phyloP scores from a whole-genome alignment of 2,113 vertebrate species.

The Phoenicopterus ruber region DNA sequence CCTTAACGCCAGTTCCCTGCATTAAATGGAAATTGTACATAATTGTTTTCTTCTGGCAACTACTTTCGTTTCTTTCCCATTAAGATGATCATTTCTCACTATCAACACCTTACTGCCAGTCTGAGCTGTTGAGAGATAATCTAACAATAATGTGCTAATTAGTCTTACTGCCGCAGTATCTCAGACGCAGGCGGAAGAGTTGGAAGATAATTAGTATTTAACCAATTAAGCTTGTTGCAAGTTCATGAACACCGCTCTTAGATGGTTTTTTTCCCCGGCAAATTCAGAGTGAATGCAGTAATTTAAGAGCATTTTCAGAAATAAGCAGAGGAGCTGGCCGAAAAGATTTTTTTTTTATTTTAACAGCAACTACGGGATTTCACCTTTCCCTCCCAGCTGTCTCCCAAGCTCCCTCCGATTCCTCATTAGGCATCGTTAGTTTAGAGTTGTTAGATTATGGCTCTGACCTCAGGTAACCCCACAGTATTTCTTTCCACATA shows the following conservation, averaged over 20 bases:
- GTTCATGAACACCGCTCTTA: not conserved
- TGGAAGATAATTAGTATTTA: constrained; percentile 43
- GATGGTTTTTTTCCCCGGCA: not conserved
- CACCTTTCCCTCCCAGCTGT: not conserved
- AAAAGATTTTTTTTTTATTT: not conserved
- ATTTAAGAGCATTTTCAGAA: not conserved
- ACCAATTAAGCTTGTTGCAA: constrained; percentile 18
- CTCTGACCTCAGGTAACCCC: not conserved
- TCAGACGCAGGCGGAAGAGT: not conserved
- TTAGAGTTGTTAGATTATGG: not conserved
- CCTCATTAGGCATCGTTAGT: not conserved
- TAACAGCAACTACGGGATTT: not conserved
- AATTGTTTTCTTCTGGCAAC: no score
- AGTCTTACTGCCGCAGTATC: not conserved
- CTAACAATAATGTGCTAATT: constrained; percentile 25
- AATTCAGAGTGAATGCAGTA: not conserved
- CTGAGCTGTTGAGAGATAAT: not conserved
- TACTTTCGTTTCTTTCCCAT: no score
- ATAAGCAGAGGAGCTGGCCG: not conserved
- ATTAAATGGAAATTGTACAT: fast-evolving
- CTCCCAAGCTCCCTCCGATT: not conserved
- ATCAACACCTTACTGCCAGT: not conserved
- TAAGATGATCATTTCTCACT: not conserved
- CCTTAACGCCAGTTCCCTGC: not conserved
- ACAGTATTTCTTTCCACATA: not conserved